Base-by-base conservation (phyloP, 2,113 vertebrate species). In the Mellivora capensis region DNA sequence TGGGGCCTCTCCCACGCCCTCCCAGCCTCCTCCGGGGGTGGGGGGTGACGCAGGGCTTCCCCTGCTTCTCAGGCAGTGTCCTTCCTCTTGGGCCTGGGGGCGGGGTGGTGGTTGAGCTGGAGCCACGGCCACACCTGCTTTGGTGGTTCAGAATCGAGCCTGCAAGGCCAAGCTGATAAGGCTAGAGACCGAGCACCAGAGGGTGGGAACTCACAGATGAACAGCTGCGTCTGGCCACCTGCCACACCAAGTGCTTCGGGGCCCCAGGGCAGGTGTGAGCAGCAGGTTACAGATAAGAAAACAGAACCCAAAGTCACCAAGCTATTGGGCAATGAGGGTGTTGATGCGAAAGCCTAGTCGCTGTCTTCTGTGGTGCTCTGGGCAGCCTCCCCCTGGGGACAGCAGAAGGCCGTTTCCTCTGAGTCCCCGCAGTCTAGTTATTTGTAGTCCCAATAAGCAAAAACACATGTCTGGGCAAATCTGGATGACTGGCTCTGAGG, bases 341-440 rank as follows among this genome's bases (percentile, higher is more conserved):
- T 8, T 9, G 25, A 11, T 11, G 10, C 47, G 21, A 29, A 57
- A 37, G 14, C 6, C 64, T 6, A 1, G 49, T 20, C 34, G 23
- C 34, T 29, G 23, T 74, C 13, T 6, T 14, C 21, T 10, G 27
- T 0, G n/a, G 42, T 1, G 20, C 12, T 39, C 54, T 1, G 17
- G 5, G 27, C 6, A 0, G 39, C 87, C 37, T 15, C 81, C n/a
- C 2, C 7, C 17, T 14, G 25, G 34, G n/a, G 62, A 13, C 1
- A 9, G 6, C 15, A 9, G 11, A 17, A 12, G 44, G 39, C 47
- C 9, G 12, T 18, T 15, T 42, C 14, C 87, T 91, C 12, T 0
- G 14, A 34, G 27, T 10, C 54, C 18, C 15, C 3, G 2, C 0
- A 0, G 10, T 20, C 71, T 52, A 0, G 59, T 18, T 52, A 0